phyloP scores from a whole-genome alignment of 2,888 invertebrate species.

The Leptinotarsa rubiginosa region DNA sequence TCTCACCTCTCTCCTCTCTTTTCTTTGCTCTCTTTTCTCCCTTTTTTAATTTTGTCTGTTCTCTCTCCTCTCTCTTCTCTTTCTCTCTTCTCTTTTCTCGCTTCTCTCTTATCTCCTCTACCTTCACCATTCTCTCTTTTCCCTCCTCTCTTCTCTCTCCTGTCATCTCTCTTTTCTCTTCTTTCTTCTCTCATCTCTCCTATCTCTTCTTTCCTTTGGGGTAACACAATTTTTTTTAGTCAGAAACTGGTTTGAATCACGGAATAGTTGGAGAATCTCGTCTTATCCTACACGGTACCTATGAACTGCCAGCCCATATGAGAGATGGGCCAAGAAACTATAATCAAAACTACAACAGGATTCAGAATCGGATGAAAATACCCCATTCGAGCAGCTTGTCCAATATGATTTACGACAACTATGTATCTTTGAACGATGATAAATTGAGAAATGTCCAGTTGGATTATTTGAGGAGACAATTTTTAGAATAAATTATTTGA shows the following conservation, averaged over 20 bases:
- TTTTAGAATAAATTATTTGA: slow-evolving; percentile 2
- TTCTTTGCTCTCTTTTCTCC: too few species aligned
- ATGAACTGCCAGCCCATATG: slow-evolving; percentile 74
- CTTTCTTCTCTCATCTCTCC: too few species aligned
- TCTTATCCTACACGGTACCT: slow-evolving; percentile 81
- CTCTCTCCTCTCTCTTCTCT: too few species aligned
- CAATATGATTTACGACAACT: neutral
- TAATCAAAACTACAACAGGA: slow-evolving; percentile 68
- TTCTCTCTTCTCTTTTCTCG: too few species aligned
- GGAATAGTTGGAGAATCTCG: slow-evolving; percentile 72
- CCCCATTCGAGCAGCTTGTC: neutral
- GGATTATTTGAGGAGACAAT: neutral
- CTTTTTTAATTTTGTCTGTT: too few species aligned
- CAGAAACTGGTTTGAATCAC: slow-evolving; percentile 66
- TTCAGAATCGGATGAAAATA: slow-evolving; percentile 54
- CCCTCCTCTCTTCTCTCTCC: too few species aligned
- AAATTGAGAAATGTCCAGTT: neutral
- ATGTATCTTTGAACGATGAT: neutral
- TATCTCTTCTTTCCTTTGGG: too few species aligned
- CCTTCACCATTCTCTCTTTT: too few species aligned
- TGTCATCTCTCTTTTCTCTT: too few species aligned
- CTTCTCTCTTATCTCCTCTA: too few species aligned
- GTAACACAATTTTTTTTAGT: slow-evolving; percentile 53
- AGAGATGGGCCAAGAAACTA: slow-evolving; percentile 69
- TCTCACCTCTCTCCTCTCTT: too few species aligned